Percentiles rank a stretch among this genome's conserved stretches.
Conservation (phyloP, 2,888 invertebrate genomes). For the Capitulum mitella region DNA sequence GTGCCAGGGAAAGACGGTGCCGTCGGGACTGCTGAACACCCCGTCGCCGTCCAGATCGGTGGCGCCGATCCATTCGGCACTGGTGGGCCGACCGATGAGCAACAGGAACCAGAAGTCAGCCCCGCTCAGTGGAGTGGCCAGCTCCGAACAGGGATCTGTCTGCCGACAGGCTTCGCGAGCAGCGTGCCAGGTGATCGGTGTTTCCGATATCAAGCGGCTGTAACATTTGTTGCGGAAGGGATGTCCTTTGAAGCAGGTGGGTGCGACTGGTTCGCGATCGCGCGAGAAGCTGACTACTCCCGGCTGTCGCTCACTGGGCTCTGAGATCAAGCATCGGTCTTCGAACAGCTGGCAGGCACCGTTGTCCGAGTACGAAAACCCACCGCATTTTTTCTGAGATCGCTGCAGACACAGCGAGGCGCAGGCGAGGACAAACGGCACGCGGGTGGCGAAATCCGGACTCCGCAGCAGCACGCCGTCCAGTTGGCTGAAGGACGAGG, state of each 20-base stretch:
- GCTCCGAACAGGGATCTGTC: background rate
- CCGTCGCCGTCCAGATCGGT: background rate
- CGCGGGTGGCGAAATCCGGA: background rate
- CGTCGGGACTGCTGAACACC: background rate
- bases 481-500: background rate
- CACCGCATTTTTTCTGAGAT: background rate
- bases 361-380: background rate
- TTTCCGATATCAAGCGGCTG: background rate
- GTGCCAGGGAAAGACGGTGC: background rate
- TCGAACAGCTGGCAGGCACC: background rate
- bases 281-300: conserved; percentile 4
- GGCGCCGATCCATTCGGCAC: background rate
- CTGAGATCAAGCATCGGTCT: background rate
- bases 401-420: background rate
- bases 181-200: background rate
- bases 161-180: background rate
- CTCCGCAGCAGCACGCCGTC: background rate
- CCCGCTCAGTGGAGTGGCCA: background rate
- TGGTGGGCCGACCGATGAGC: background rate
- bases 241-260: too few species aligned
- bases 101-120: background rate
- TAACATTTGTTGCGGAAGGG: background rate
- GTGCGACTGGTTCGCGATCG: background rate
- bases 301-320: background rate
- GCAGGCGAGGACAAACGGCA: background rate